Evolutionary conservation across 1,140 invertebrate species (phyloP).

Genomic region (Drosophila azteca): DNA sequence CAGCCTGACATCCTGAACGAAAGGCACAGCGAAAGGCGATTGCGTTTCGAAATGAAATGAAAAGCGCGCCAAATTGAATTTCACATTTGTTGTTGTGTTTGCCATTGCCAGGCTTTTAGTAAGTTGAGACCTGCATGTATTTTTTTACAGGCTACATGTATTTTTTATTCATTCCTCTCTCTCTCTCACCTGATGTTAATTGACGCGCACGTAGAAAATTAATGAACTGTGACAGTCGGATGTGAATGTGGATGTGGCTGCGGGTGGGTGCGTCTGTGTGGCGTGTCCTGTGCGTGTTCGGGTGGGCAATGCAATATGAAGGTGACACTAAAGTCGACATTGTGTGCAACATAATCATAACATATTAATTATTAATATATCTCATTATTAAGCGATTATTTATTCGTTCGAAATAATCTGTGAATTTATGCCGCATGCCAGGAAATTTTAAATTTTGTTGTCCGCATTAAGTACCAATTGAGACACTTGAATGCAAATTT

Average conservation of each 20-base stretch:
- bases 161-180: conserved; percentile 19
- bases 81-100: conserved; percentile 30
- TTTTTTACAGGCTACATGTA: conserved; percentile 10
- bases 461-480: too few species aligned
- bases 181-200: conserved; percentile 31
- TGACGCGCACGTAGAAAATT: conserved; percentile 46
- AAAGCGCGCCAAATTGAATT: conserved; percentile 62
- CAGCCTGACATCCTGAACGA: conserved; percentile 6
- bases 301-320: conserved; percentile 14
- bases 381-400: conserved; percentile 16
- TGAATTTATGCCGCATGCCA: conserved; percentile 18
- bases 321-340: conserved; percentile 25
- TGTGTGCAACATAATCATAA: conserved; percentile 16
- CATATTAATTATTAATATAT: conserved; percentile 37
- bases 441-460: neutral
- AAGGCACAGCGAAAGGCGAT: conserved; percentile 13
- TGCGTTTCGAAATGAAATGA: conserved; percentile 26
- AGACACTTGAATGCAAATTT: too few species aligned
- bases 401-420: conserved; percentile 22
- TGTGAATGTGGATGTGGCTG: conserved; percentile 7
- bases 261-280: neutral
- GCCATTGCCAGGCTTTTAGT: conserved; percentile 19
- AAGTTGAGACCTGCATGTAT: conserved; percentile 41
- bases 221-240: conserved; percentile 52
- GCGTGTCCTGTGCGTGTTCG: neutral